Evolutionary conservation across 2,113 vertebrate species (phyloP).

Genomic region (Glaucomys volans): DNA sequence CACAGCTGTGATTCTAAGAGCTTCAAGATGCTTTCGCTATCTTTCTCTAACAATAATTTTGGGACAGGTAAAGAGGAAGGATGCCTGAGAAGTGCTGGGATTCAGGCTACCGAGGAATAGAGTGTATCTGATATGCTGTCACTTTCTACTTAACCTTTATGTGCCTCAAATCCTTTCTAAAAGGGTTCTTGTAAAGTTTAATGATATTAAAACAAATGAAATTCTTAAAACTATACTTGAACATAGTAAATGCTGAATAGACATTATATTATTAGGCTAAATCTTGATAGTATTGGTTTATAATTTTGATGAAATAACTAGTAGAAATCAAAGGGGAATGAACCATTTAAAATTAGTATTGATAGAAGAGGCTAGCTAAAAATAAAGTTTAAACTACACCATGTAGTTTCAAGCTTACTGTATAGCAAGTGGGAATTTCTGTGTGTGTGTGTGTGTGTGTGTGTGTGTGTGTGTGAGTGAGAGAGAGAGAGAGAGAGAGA

Average conservation of each 20-base stretch:
- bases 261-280: not conserved
- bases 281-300: not conserved
- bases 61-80: not conserved
- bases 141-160: not conserved
- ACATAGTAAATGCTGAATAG: not conserved
- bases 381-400: not conserved
- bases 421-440: not conserved
- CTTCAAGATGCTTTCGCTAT: not conserved
- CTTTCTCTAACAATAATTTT: not conserved
- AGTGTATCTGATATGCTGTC: not conserved
- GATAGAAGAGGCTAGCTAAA: not conserved
- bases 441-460: not conserved
- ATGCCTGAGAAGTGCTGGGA: not conserved
- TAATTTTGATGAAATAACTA: not conserved
- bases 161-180: not conserved
- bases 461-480: not conserved
- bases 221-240: not conserved
- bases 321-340: not conserved
- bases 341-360: not conserved
- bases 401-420: not conserved
- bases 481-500: too few species aligned
- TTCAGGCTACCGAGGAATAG: not conserved
- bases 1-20: not conserved
- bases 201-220: not conserved
- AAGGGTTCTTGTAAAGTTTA: too few species aligned